phyloP scores from a whole-genome alignment of 2,797 vertebrate genomes.

The Huso huso region DNA sequence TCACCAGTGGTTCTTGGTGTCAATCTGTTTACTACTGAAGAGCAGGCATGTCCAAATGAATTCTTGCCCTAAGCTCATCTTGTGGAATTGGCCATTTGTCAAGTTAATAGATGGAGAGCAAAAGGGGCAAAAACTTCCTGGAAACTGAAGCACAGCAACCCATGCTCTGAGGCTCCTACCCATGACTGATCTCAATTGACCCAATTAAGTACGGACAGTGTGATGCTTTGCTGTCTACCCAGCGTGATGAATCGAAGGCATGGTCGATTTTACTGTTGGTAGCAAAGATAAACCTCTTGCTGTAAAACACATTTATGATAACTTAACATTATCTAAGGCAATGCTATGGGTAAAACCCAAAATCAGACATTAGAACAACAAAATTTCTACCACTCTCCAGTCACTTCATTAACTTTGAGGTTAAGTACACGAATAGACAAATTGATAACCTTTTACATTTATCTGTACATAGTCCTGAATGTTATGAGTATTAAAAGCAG shows the following conservation, averaged over 20 bases:
- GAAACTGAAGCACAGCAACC: not conserved
- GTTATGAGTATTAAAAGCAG: no score
- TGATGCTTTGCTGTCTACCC: not conserved
- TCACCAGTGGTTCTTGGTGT: not conserved
- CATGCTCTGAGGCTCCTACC: not conserved
- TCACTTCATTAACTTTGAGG: not conserved
- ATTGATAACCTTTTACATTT: not conserved
- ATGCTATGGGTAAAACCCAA: not conserved
- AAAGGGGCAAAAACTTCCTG: not conserved
- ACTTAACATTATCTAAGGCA: not conserved
- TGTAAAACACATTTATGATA: not conserved
- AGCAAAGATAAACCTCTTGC: not conserved
- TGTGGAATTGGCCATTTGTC: conserved; percentile 41
- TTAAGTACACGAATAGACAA: not conserved
- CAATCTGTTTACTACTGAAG: not conserved
- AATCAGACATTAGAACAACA: not conserved
- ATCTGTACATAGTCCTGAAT: not conserved
- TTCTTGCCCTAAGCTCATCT: conserved; percentile 29
- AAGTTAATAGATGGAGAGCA: conserved; percentile 34
- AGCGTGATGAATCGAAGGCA: not conserved
- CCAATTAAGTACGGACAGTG: not conserved
- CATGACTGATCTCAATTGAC: not conserved
- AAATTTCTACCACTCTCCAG: not conserved
- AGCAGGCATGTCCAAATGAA: not conserved
- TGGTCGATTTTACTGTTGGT: not conserved